Percentiles rank a stretch among this genome's conserved stretches.
Conservation (phyloP, 2,113 vertebrate genomes). For the Sigmodon hispidus region DNA sequence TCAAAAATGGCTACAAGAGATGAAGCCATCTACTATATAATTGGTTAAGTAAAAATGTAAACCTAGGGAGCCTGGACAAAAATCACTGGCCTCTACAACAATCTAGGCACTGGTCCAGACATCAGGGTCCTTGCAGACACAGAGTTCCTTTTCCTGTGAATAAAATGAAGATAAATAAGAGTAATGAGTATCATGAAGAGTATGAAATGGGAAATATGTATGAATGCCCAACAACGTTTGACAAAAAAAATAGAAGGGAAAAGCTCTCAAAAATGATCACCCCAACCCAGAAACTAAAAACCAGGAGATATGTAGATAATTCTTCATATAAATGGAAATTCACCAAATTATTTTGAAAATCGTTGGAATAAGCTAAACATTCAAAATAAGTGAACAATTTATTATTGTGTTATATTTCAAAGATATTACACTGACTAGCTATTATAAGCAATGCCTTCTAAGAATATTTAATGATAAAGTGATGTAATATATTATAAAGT, state of each 20-base stretch:
- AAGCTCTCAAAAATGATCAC: not conserved
- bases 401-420: not conserved
- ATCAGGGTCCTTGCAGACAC: not conserved
- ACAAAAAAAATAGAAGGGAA: not conserved
- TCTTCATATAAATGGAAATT: not conserved
- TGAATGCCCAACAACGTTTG: not conserved
- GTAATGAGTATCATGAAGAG: not conserved
- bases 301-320: not conserved
- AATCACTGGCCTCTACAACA: not conserved
- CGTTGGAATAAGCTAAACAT: not conserved
- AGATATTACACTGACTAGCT: not conserved
- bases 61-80: not conserved
- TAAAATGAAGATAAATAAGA: not conserved
- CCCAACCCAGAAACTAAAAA: not conserved
- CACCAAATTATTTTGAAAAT: not conserved
- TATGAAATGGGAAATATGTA: not conserved
- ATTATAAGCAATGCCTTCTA: not conserved
- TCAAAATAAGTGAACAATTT: not conserved
- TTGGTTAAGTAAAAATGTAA: not conserved
- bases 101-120: not conserved
- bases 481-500: not conserved
- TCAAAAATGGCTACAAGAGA: not conserved
- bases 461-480: not conserved
- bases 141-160: not conserved
- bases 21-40: not conserved